Percentiles rank a stretch among this genome's conserved stretches.
These are phyloP conservation scores for Tragopan temminckii DNA, from an alignment of 2,797 vertebrate species.

Conservation along the genomic window DNA sequence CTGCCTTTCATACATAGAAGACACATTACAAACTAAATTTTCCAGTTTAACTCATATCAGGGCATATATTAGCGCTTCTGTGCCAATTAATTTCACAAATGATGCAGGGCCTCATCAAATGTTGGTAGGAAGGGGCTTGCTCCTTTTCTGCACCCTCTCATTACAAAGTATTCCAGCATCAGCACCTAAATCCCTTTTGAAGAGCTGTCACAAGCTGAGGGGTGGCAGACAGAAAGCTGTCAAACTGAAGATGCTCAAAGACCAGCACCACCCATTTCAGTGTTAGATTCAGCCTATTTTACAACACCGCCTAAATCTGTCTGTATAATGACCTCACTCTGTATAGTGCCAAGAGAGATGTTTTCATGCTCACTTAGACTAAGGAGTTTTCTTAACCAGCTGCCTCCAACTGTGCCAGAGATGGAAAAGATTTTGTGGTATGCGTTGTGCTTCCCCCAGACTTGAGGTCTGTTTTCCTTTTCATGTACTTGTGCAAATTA, in stretches of 20 bases:
- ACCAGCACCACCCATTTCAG: slow-evolving; percentile 4
- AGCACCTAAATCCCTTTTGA: not conserved
- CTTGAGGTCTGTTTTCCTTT: slow-evolving; percentile 23
- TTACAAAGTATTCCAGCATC: not conserved
- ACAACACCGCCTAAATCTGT: slow-evolving; percentile 5
- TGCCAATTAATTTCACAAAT: slow-evolving; percentile 46
- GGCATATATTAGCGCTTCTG: not conserved
- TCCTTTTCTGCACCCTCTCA: slow-evolving; percentile 31
- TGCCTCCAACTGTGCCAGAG: slow-evolving; percentile 54
- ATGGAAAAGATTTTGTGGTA: not conserved
- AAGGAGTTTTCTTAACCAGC: slow-evolving; percentile 37
- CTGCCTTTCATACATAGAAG: slow-evolving; percentile 35
- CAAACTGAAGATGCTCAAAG: not conserved
- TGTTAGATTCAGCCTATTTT: slow-evolving; percentile 27
- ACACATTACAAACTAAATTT: slow-evolving; percentile 42
- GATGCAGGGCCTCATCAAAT: not conserved
- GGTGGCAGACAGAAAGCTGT: not conserved
- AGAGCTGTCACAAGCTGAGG: not conserved
- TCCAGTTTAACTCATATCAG: slow-evolving; percentile 22
- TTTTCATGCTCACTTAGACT: slow-evolving; percentile 45
- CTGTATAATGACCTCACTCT: not conserved
- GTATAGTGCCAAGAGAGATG: not conserved
- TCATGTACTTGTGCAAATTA: not conserved
- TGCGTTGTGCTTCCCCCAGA: slow-evolving; percentile 1
- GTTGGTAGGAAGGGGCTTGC: slow-evolving; percentile 9